phyloP scores from a whole-genome alignment of 1,140 invertebrate species.

The Vanessa tameamea region DNA sequence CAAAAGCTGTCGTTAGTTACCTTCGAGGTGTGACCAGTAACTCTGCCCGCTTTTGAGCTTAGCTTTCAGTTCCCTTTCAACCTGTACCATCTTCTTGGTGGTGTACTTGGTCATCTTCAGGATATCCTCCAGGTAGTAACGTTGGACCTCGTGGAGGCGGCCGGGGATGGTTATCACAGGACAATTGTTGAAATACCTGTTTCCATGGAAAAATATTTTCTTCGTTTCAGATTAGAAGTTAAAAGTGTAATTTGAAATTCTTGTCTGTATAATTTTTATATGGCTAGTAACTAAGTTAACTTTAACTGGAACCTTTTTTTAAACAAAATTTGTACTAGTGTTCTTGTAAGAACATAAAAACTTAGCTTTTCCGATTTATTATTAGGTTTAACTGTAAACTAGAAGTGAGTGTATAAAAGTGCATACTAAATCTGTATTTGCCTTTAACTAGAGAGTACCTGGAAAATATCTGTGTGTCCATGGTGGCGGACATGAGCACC shows the following conservation, averaged over 20 bases:
- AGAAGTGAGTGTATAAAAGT: no score
- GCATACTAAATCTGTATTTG: no score
- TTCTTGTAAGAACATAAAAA: no score
- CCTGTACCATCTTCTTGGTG: slow-evolving; percentile 83
- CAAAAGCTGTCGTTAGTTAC: slow-evolving; percentile 34
- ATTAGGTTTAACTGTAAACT: no score
- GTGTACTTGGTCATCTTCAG: slow-evolving; percentile 86
- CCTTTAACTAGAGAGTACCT: slow-evolving; percentile 55
- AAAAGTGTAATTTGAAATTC: no score
- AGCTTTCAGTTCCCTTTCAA: slow-evolving; percentile 64
- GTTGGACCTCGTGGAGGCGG: slow-evolving; percentile 88
- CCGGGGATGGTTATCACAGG: slow-evolving; percentile 91
- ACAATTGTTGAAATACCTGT: slow-evolving; percentile 87
- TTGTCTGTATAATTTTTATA: no score
- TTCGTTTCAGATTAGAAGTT: no score
- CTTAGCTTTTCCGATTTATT: no score
- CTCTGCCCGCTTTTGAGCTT: slow-evolving; percentile 56
- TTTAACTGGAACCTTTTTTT: no score
- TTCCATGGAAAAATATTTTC: not conserved
- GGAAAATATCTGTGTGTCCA: slow-evolving; percentile 90
- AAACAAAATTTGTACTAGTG: no score
- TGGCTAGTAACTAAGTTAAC: no score
- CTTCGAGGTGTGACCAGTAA: slow-evolving; percentile 68
- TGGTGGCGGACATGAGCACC: slow-evolving; percentile 97
- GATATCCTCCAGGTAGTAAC: slow-evolving; percentile 92